These are phyloP conservation scores for Picus viridis DNA, from an alignment of 2,797 vertebrate genomes.

Conservation along the genomic window DNA sequence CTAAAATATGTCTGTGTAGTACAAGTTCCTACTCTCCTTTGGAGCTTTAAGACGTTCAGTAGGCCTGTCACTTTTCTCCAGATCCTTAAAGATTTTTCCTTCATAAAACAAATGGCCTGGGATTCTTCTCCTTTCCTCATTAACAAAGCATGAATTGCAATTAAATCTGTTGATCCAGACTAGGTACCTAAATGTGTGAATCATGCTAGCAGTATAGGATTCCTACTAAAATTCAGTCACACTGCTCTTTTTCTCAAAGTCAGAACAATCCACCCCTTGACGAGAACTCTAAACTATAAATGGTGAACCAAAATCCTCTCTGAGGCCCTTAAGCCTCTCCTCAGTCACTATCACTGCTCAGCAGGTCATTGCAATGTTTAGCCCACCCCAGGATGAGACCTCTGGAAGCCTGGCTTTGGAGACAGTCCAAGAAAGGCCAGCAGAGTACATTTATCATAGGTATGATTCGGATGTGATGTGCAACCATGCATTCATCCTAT, in stretches of 20 bases:
- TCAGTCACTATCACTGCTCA: not conserved
- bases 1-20: not conserved
- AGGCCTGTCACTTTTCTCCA: not conserved
- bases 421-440: not conserved
- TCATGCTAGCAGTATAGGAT: not conserved
- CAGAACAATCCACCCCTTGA: not conserved
- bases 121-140: not conserved
- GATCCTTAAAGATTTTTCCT: not conserved
- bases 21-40: not conserved
- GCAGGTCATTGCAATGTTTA: not conserved
- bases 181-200: fast-evolving
- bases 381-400: not conserved
- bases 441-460: not conserved
- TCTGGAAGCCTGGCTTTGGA: not conserved
- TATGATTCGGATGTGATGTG: not conserved
- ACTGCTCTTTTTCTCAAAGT: not conserved
- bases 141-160: not conserved
- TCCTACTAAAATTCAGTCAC: not conserved
- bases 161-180: not conserved
- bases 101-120: not conserved
- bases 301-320: not conserved
- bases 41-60: not conserved
- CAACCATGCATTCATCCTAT: not conserved
- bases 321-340: not conserved
- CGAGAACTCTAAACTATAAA: not conserved